phyloP scores from a whole-genome alignment of 2,888 invertebrate species.

The Orchestes rusci region DNA sequence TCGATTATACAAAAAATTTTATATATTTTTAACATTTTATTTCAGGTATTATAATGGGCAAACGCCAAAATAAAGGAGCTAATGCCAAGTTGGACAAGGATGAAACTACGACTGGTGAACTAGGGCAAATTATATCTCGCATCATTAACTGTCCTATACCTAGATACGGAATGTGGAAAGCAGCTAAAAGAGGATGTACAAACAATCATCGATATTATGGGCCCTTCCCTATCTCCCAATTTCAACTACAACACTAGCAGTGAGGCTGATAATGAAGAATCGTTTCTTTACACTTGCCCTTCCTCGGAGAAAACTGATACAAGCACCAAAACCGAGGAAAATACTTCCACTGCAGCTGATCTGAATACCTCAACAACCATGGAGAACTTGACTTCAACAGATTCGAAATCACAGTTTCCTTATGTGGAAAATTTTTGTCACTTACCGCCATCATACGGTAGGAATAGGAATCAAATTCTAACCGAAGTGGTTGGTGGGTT shows the following conservation, averaged over 20 bases:
- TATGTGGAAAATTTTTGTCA: constrained; percentile 8
- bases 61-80: too few relatives aligned
- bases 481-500: too few relatives aligned
- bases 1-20: too few relatives aligned
- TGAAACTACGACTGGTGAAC: too few relatives aligned
- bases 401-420: constrained; percentile 14
- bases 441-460: not conserved
- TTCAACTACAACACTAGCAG: constrained; percentile 27
- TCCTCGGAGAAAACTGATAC: constrained; percentile 8
- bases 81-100: too few relatives aligned
- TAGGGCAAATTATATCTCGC: too few relatives aligned
- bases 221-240: constrained; percentile 28
- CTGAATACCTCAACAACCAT: constrained; percentile 12
- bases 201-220: constrained; percentile 34
- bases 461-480: too few relatives aligned
- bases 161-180: too few relatives aligned
- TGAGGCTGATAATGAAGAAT: constrained; percentile 30
- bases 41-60: too few relatives aligned
- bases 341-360: constrained; percentile 16
- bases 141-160: too few relatives aligned
- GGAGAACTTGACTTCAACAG: constrained; percentile 10
- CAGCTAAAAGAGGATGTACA: constrained; percentile 28
- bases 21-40: too few relatives aligned
- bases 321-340: constrained; percentile 11
- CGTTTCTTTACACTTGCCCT: constrained; percentile 21